Percentiles rank a stretch among this genome's conserved stretches.
Evolutionary conservation across 2,888 invertebrate genomes (phyloP).

Genomic region (Suillia variegata): DNA sequence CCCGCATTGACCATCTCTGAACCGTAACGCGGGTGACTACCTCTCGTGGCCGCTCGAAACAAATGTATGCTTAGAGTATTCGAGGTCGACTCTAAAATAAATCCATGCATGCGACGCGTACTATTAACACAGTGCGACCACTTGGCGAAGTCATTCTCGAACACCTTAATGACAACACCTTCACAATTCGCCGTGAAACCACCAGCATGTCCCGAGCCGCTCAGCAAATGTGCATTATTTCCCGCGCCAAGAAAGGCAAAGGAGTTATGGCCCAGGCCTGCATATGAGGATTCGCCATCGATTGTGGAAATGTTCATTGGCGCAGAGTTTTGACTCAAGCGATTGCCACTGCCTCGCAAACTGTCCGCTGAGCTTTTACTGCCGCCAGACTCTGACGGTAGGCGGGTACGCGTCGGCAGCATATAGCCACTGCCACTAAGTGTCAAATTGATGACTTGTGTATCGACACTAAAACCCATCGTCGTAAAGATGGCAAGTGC

Average conservation of each 20-base stretch:
- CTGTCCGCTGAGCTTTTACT: no score
- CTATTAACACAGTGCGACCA: constrained; percentile 47
- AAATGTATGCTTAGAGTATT: constrained; percentile 46
- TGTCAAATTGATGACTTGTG: constrained; percentile 41
- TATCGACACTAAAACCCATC: constrained; percentile 36
- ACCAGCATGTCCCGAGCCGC: constrained; percentile 15
- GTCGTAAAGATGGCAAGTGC: constrained; percentile 33
- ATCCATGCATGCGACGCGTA: constrained; percentile 37
- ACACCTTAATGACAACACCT: constrained; percentile 44
- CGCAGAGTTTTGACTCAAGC: background rate
- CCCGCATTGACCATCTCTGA: background rate
- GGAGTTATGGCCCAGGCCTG: constrained; percentile 14
- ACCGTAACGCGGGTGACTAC: background rate
- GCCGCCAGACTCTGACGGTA: background rate
- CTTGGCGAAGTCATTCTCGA: constrained; percentile 43
- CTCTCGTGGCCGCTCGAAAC: constrained; percentile 26
- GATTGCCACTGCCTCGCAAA: no score
- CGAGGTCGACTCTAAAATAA: constrained; percentile 43
- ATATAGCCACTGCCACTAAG: constrained; percentile 29
- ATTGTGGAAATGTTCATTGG: background rate
- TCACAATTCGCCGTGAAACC: constrained; percentile 35
- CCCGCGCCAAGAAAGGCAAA: constrained; percentile 30
- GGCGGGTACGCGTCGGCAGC: constrained; percentile 7
- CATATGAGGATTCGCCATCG: background rate
- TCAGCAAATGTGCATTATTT: constrained; percentile 22